These are phyloP conservation scores for Menidia beryllina DNA, from an alignment of 2,113 vertebrate genomes.

Conservation along the genomic window DNA sequence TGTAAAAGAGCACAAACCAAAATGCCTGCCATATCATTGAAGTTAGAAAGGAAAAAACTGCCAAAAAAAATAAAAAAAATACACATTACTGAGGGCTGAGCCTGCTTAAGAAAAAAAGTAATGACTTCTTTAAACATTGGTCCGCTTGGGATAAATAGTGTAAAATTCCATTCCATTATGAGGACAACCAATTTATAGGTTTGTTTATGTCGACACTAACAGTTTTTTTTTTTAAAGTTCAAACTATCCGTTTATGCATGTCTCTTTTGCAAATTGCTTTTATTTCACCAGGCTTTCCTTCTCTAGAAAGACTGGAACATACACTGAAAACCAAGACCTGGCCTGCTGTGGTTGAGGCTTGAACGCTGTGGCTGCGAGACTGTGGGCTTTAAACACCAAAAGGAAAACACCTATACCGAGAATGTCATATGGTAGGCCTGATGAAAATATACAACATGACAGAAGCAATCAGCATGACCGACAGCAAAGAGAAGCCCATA, in stretches of 20 bases:
- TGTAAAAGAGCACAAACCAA: conserved; percentile 51
- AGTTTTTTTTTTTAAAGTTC: neutral
- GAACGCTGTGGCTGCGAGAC: conserved; percentile 62
- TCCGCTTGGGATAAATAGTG: neutral
- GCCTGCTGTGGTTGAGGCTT: conserved; percentile 66
- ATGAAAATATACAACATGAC: conserved; percentile 44
- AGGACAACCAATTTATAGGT: conserved; percentile 8
- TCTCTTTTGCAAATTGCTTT: conserved; percentile 2
- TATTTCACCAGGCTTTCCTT: conserved; percentile 12
- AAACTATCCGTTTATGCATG: conserved; percentile 12
- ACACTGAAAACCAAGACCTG: conserved; percentile 53
- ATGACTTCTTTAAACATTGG: neutral
- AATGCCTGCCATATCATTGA: conserved; percentile 14
- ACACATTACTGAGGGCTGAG: neutral
- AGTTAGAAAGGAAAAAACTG: neutral
- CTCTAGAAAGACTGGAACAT: conserved; percentile 41
- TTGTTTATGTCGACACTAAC: neutral
- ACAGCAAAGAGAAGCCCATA: conserved; percentile 8
- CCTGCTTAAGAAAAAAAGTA: neutral
- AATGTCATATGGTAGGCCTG: conserved; percentile 49
- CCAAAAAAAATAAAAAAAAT: neutral
- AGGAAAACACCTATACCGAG: conserved; percentile 66
- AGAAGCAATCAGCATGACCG: conserved; percentile 33
- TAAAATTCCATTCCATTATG: neutral
- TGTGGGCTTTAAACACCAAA: conserved; percentile 65